Percentiles rank a stretch among this genome's conserved stretches.
Evolutionary conservation across 35 echinoderm and acorn worm genomes (phyloP).

Genomic region (Amphiura filiformis): DNA sequence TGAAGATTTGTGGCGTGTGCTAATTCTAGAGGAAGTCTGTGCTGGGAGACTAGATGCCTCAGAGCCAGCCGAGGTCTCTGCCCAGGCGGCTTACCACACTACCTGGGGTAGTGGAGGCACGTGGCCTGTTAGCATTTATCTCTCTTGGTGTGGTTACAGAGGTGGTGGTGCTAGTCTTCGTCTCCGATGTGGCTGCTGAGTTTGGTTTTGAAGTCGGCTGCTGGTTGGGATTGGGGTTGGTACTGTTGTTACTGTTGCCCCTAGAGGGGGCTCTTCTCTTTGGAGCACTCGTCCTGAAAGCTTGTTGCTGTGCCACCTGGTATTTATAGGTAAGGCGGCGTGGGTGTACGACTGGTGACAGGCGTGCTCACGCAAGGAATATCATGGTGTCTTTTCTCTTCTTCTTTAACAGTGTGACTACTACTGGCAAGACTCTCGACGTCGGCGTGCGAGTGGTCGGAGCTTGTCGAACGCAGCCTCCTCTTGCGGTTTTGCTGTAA

Average conservation of each 20-base stretch:
- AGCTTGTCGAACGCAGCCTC: slow-evolving; percentile 5
- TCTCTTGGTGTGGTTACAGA: background rate
- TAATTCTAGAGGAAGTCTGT: slow-evolving; percentile 12
- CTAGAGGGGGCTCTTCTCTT: slow-evolving; percentile 32
- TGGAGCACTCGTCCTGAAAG: slow-evolving; percentile 44
- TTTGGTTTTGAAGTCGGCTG: slow-evolving; percentile 24
- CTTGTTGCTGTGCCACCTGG: slow-evolving; percentile 59
- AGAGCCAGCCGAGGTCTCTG: background rate
- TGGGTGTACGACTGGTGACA: slow-evolving; percentile 74
- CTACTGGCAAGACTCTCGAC: slow-evolving; percentile 11
- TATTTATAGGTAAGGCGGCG: slow-evolving; percentile 75
- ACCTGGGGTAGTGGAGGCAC: background rate
- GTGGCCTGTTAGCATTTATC: background rate
- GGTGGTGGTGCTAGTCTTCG: background rate
- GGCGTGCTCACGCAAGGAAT: slow-evolving; percentile 77
- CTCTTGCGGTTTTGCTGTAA: slow-evolving; percentile 16
- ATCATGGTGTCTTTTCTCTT: slow-evolving; percentile 40
- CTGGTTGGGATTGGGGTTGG: slow-evolving; percentile 20
- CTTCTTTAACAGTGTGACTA: background rate
- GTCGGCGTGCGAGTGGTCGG: slow-evolving; percentile 17
- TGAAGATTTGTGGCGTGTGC: slow-evolving; percentile 18
- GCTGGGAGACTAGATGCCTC: background rate
- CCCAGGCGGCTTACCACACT: background rate
- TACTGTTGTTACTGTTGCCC: slow-evolving; percentile 18
- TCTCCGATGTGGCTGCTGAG: background rate